Conservation (phyloP, 2,888 invertebrate species). For the Drosophila cyrtoloma region DNA sequence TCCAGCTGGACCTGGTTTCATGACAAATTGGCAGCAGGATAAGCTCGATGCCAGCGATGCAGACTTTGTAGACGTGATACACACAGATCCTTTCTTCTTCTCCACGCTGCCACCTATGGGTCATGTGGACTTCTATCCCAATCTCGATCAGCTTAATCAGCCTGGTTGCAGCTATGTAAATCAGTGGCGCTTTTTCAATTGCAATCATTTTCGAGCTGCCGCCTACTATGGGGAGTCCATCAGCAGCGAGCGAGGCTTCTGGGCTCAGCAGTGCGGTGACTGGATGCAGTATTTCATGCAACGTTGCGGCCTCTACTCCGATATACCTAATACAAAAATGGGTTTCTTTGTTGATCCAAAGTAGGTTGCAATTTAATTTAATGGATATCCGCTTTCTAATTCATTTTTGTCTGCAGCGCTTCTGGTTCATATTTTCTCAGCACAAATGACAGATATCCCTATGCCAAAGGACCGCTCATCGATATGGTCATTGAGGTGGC, state of each 20-base stretch:
- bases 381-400: rapidly evolving
- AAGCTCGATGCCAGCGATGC: constrained; percentile 88
- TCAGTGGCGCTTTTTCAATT: constrained; percentile 84
- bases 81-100: constrained; percentile 87
- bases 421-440: constrained; percentile 86
- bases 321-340: constrained; percentile 81
- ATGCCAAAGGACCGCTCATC: constrained; percentile 68
- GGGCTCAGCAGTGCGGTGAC: constrained; percentile 86
- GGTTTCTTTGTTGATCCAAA: constrained; percentile 86
- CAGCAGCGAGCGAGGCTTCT: constrained; percentile 86
- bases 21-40: constrained; percentile 84
- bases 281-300: constrained; percentile 86
- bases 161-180: constrained; percentile 86
- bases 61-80: constrained; percentile 88
- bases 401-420: constrained; percentile 79
- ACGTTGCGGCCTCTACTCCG: constrained; percentile 83
- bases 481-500: constrained; percentile 61
- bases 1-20: constrained; percentile 88
- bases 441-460: constrained; percentile 68
- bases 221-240: constrained; percentile 87
- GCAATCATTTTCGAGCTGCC: constrained; percentile 88
- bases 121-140: constrained; percentile 87
- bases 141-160: constrained; percentile 86
- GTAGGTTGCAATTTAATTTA: constrained; percentile 79
- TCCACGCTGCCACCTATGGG: constrained; percentile 87